Evolutionary conservation across 2,113 vertebrate genomes (phyloP).

Genomic region (Otocyon megalotis): DNA sequence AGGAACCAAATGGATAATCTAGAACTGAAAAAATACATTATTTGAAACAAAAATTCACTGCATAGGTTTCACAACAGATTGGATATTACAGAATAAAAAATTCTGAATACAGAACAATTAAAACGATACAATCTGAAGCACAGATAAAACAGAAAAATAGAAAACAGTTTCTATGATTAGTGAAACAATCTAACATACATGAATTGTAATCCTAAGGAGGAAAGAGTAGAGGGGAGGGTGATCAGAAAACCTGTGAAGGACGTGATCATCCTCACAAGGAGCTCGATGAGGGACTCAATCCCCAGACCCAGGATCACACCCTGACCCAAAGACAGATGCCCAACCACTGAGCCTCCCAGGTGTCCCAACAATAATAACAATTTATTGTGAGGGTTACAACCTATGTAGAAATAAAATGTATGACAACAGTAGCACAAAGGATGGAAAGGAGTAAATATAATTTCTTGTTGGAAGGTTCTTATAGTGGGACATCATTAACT

Average conservation of each 20-base stretch:
- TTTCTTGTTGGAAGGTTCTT: background rate
- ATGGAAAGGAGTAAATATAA: background rate
- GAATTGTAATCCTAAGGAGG: background rate
- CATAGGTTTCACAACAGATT: background rate
- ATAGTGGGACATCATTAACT: background rate
- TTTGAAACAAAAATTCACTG: background rate
- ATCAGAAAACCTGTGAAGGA: background rate
- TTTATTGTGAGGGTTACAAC: background rate
- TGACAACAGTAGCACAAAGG: background rate
- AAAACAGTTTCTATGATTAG: background rate
- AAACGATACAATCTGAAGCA: background rate
- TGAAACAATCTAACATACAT: background rate
- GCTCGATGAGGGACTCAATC: too few species aligned
- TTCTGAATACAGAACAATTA: background rate
- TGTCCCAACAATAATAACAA: background rate
- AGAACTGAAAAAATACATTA: background rate
- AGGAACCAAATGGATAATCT: background rate
- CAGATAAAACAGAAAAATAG: background rate
- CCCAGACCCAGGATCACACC: too few species aligned
- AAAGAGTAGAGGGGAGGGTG: background rate
- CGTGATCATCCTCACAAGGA: too few species aligned
- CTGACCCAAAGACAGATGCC: too few species aligned
- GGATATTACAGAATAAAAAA: background rate
- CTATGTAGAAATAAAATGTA: background rate
- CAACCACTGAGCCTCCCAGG: too few species aligned